Base-by-base conservation (phyloP, 1,140 invertebrate species). In the Argopecten irradians region DNA sequence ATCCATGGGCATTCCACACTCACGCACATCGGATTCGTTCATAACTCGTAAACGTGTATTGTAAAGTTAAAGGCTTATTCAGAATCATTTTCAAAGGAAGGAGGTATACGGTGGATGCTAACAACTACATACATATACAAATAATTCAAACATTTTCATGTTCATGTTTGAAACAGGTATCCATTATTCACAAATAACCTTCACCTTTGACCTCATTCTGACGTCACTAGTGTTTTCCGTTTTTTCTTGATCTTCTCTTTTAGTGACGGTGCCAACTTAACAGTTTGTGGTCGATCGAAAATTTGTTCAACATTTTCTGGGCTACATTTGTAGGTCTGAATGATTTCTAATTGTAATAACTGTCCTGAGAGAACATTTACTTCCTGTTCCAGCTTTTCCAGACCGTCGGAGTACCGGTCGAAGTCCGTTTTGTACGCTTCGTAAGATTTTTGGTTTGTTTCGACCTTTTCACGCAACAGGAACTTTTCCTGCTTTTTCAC, bases 201-300 rank as follows among this genome's bases (percentile, higher is more conserved):
- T 7, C 55, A 71, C 16, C 8, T 71, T n/a, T 71, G 36, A 83
- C 87, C 71, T 43, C 28, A 86, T 71, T 88, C 87, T 34, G 43
- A 41, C 19, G 87, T 86, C 22, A 89, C 87, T 83, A 89, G 41
- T 19, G 89, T 89, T 87, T 93, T 94, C 41, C 92, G 87, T 85
- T 92, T 93, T 35, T 92, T 82, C 83, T 91, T 93, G 16, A 95
- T 94, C 88, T 92, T 94, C 85, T 95, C 94, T 86, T 93, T 93
- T 28, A 95, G 88, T 34, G 94, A 95, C 19, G 94, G 93, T 1
- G 94, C 94, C 46, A 95, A 90, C 91, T 94, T 95, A 13, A 95
- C 94, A 28, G 92, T 93, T 34, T 92, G 89, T 5, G 94, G 93
- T 41, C 93, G 87, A 83, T 95, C 94, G 87, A 93, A 93, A n/a